Evolutionary conservation across 1,140 invertebrate species (phyloP), one percentile per base, ranked within the genome.

Genomic region (Neotoxoptera formosana): DNA sequence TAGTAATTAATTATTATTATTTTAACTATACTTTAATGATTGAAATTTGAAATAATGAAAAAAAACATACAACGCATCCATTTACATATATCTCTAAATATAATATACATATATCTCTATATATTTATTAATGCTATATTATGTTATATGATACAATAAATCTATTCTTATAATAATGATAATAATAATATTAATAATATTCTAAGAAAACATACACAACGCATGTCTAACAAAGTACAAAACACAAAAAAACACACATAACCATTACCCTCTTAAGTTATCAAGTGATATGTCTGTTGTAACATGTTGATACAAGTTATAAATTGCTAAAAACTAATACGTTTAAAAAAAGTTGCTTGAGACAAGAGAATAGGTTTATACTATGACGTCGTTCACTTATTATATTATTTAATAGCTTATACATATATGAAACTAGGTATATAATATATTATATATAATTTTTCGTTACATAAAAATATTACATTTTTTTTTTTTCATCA

Each of bases 221-320:
- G 30, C n/a, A 76, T 76, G 60, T 34, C 30, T 76, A 76, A 76
- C n/a, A 76, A 76, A 76, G 30, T n/a, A 76, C 4, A 87, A 87
- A 87, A 48, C 41, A 41, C 41, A 41, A 45, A 86, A 87, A 48
- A 87, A 48, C 2, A 87, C 30, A 86, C 45, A 86, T 86, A 86
- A 86, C 45, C 84, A 48, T 87, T 87, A 87, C 86, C 86, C 86
- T 87, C 86, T 87, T 87, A 87, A 30, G 86, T 87, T 87, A 87
- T n/a, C 86, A 87, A 48, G 30, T 87, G 86, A 87, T 87, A 87
- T 87, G 86, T 87, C 86, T 87, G 45, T 87, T 87, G 45, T n/a
- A 47, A 47, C 84, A 87, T 47, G 45, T 86, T 86, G n/a, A 2
- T 45, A 86, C 36, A 86, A 84, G 36, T 86, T n/a, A 86, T 47